Evolutionary conservation across 2,888 invertebrate genomes (phyloP).

Genomic region (Hirtodrosophila duncani): DNA sequence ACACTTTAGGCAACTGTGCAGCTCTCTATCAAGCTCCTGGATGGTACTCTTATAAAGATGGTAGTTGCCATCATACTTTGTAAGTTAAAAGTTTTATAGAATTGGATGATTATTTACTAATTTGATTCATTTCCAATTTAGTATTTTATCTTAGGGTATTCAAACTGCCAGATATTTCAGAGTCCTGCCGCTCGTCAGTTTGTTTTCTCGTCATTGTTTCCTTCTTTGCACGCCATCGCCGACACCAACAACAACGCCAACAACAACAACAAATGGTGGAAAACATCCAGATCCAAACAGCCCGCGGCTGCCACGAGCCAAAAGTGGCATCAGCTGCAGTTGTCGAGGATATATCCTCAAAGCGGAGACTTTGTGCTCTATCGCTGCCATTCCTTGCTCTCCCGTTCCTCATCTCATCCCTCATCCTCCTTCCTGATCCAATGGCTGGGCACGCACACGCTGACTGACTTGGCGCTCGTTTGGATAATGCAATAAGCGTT

Average conservation of each 20-base stretch:
- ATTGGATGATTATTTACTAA: no score
- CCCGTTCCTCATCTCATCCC: not conserved
- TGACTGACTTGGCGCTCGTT: constrained; percentile 42
- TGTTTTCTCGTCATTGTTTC: constrained; percentile 26
- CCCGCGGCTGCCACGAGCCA: constrained; percentile 62
- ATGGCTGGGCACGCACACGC: constrained; percentile 50
- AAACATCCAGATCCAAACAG: constrained; percentile 40
- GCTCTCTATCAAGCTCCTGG: no score
- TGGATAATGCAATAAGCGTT: constrained; percentile 71
- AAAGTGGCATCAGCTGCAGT: constrained; percentile 67
- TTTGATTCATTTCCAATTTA: not conserved
- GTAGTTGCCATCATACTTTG: no score
- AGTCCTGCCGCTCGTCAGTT: constrained; percentile 29
- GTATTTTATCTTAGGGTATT: constrained; percentile 17
- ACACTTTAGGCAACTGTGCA: no score
- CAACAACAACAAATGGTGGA: constrained; percentile 18
- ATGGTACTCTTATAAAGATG: no score
- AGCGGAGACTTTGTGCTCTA: no score
- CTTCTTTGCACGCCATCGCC: constrained; percentile 50
- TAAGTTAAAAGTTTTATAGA: no score
- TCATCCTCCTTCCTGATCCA: constrained; percentile 1
- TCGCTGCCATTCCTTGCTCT: constrained; percentile 5
- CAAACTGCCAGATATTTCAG: no score
- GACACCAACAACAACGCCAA: constrained; percentile 49
- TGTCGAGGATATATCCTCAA: constrained; percentile 59